Conservation (phyloP, 1,140 invertebrate genomes). For the Planococcus citri region DNA sequence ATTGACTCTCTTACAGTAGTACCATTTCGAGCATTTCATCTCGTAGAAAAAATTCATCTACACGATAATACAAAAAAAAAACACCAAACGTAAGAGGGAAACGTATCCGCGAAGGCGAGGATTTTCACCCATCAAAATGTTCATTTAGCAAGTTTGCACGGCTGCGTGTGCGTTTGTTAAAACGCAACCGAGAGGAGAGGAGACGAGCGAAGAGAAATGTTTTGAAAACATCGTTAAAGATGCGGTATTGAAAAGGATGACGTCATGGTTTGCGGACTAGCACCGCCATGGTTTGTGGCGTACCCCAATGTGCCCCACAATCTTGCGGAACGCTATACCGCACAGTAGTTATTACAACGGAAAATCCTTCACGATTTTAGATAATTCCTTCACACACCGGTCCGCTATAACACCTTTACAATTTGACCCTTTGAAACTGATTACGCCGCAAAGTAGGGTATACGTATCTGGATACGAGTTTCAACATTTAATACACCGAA, state of each 20-base stretch:
- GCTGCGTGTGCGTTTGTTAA: too few relatives aligned
- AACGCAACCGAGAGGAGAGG: too few relatives aligned
- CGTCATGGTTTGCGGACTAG: constrained; percentile 1
- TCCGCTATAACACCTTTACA: constrained; percentile 1
- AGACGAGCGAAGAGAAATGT: neutral
- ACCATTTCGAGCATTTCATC: too few relatives aligned
- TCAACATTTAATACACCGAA: neutral
- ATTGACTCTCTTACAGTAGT: too few relatives aligned
- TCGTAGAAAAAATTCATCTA: too few relatives aligned
- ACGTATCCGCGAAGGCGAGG: too few relatives aligned
- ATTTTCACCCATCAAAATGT: too few relatives aligned
- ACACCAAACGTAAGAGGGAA: too few relatives aligned
- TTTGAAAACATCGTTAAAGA: constrained; percentile 7
- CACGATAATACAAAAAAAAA: too few relatives aligned
- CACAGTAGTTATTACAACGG: constrained; percentile 6
- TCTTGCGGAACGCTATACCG: neutral
- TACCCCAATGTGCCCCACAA: constrained; percentile 5
- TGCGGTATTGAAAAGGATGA: constrained; percentile 2
- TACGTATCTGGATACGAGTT: neutral
- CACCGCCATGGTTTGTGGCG: constrained; percentile 1
- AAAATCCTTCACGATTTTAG: neutral
- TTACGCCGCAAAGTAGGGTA: neutral
- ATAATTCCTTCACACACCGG: constrained; percentile 1
- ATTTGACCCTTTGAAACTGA: constrained; percentile 6
- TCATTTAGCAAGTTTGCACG: too few relatives aligned